Evolutionary conservation across 1,140 invertebrate species (phyloP).

Genomic region (Pseudomyrmex flavicornis): DNA sequence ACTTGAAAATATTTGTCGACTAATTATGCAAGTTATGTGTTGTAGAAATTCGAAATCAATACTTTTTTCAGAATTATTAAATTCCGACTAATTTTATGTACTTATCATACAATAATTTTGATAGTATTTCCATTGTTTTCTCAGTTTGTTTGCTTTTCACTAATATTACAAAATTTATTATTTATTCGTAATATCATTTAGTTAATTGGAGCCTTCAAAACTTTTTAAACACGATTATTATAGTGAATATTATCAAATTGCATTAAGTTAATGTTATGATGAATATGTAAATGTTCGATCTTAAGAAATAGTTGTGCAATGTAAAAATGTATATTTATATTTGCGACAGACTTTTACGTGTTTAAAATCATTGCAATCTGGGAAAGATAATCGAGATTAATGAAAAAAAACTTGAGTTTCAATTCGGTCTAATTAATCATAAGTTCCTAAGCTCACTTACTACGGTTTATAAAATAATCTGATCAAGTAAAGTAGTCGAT

Average conservation of each 20-base stretch:
- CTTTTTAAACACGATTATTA: too few relatives aligned
- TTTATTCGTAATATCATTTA: not conserved
- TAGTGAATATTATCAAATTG: not conserved
- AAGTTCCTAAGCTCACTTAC: constrained; percentile 45
- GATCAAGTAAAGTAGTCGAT: not conserved
- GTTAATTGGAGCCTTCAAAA: not conserved
- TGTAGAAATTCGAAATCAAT: constrained; percentile 15
- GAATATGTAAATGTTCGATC: not conserved
- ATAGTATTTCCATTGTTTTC: not conserved
- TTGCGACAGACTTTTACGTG: not conserved
- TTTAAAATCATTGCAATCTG: not conserved
- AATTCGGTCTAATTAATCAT: constrained; percentile 48
- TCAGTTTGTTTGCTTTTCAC: not conserved
- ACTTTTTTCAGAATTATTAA: constrained; percentile 1
- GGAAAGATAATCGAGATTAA: not conserved
- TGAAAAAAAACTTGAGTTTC: not conserved
- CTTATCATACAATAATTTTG: not conserved
- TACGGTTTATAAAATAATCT: not conserved
- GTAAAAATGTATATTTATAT: not conserved
- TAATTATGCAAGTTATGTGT: not conserved
- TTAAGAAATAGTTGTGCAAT: constrained; percentile 28
- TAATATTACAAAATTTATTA: not conserved
- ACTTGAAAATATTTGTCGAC: constrained; percentile 18
- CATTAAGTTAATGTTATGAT: not conserved
- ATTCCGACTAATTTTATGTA: not conserved